Percentiles rank a stretch among this genome's conserved stretches.
Conservation (phyloP, 2,888 invertebrate genomes). For the Melinaea menophilus region DNA sequence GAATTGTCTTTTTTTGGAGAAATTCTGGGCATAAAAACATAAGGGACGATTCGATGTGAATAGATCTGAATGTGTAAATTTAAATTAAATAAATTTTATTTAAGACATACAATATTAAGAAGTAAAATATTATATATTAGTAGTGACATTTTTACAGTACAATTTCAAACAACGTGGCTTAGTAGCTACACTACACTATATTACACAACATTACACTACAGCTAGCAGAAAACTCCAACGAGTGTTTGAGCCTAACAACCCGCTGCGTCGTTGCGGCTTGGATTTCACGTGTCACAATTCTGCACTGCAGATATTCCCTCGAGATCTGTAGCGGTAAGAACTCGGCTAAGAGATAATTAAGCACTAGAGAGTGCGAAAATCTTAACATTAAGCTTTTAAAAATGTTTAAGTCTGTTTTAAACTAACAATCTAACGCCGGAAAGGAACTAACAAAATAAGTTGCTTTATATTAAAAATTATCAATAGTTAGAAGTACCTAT, state of each 20-base stretch:
- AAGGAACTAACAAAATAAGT: too few species aligned
- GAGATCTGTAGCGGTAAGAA: constrained; percentile 25
- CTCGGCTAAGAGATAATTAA: constrained; percentile 30
- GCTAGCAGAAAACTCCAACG: not conserved
- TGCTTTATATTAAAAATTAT: too few species aligned
- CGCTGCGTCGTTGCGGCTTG: constrained; percentile 5
- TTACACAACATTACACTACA: not conserved
- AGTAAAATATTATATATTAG: too few species aligned
- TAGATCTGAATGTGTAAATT: too few species aligned
- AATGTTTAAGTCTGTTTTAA: constrained; percentile 6
- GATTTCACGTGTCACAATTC: constrained; percentile 27
- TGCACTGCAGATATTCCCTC: constrained; percentile 24
- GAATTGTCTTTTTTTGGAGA: not conserved
- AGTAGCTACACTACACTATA: too few species aligned
- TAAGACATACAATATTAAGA: not conserved
- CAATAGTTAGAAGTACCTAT: too few species aligned
- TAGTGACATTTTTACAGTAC: too few species aligned
- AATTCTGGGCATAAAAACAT: too few species aligned
- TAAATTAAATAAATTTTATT: too few species aligned
- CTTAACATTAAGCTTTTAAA: constrained; percentile 25
- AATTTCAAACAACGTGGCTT: too few species aligned
- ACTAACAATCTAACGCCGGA: not conserved
- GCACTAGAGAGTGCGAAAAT: constrained; percentile 22
- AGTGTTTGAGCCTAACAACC: constrained; percentile 3
- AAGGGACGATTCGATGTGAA: too few species aligned